Percentiles rank a stretch among this genome's conserved stretches.
Evolutionary conservation across 2,888 invertebrate genomes (phyloP).

Genomic region (Aleiodes alternator): DNA sequence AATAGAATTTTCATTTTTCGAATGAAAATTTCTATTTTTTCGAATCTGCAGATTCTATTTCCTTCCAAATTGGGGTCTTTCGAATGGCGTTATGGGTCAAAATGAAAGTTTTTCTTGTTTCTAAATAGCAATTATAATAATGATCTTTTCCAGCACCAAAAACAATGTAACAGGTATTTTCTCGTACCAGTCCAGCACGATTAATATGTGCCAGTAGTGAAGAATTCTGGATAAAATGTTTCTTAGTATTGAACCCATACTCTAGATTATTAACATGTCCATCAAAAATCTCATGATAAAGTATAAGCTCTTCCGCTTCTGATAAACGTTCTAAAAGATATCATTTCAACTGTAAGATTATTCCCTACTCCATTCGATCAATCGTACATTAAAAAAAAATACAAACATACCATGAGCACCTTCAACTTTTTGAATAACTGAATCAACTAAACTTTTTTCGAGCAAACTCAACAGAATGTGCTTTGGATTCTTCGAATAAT

Average conservation of each 20-base stretch:
- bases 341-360: too few species aligned
- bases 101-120: too few species aligned
- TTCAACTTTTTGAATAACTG: constrained; percentile 67
- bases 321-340: constrained; percentile 64
- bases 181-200: constrained; percentile 78
- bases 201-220: constrained; percentile 85
- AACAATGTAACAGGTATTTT: constrained; percentile 86
- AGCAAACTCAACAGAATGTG: constrained; percentile 65
- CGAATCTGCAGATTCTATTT: too few species aligned
- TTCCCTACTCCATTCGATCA: too few species aligned
- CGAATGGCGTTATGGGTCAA: too few species aligned
- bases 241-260: constrained; percentile 80
- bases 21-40: too few species aligned
- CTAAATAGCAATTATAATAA: not conserved
- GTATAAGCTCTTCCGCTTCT: constrained; percentile 72
- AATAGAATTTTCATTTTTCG: too few species aligned
- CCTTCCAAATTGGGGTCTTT: too few species aligned
- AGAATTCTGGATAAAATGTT: constrained; percentile 88
- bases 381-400: not conserved
- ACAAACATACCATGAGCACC: constrained; percentile 64
- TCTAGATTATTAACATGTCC: constrained; percentile 77
- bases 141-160: constrained; percentile 92
- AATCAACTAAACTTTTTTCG: constrained; percentile 58
- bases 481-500: constrained; percentile 52
- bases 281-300: constrained; percentile 75